Evolutionary conservation across 2,113 vertebrate species (phyloP).

Genomic region (Calidris pugnax): DNA sequence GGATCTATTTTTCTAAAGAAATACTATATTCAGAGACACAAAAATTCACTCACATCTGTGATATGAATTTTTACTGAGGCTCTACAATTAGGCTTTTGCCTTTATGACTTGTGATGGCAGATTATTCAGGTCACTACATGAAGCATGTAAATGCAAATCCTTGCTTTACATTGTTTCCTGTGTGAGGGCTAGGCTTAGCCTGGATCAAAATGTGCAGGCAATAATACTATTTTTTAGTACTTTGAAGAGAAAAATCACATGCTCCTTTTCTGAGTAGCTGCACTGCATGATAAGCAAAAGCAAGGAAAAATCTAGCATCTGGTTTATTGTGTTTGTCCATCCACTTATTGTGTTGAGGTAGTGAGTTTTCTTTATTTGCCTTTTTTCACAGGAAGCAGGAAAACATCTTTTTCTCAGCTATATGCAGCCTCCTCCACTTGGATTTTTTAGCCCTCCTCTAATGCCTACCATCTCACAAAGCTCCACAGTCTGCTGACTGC

Average conservation of each 20-base stretch:
- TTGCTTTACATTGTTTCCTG: background rate
- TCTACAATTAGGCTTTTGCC: background rate
- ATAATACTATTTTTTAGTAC: background rate
- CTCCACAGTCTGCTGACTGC: background rate
- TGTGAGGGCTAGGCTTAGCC: background rate
- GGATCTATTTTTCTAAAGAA: background rate
- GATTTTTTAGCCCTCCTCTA: background rate
- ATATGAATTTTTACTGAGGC: background rate
- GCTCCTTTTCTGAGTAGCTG: background rate
- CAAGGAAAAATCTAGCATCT: background rate
- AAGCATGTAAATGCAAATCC: background rate
- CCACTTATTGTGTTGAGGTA: background rate
- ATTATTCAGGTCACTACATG: background rate
- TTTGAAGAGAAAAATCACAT: background rate
- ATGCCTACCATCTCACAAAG: background rate
- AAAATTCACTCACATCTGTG: background rate
- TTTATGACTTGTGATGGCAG: background rate
- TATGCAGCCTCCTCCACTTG: background rate
- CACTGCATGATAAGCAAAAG: background rate
- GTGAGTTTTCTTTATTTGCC: background rate
- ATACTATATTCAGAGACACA: background rate
- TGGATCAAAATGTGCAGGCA: background rate
- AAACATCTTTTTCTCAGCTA: background rate
- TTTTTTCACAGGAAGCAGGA: background rate
- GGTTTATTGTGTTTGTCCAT: background rate